Conservation (phyloP, 2,113 vertebrate species). For the Corvus hawaiiensis region DNA sequence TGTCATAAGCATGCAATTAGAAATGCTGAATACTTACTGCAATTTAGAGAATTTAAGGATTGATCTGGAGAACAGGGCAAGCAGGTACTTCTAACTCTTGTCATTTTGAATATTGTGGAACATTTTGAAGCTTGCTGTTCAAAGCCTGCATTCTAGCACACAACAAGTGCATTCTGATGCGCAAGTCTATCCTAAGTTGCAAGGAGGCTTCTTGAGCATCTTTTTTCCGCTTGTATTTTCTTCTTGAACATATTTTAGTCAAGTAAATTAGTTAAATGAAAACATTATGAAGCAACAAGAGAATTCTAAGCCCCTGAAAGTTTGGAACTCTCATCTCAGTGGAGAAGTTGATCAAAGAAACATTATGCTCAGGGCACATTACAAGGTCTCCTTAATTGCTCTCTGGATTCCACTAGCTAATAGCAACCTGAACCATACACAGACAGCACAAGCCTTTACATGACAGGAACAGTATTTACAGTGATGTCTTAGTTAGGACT, state of each 20-base stretch:
- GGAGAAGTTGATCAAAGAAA: neutral
- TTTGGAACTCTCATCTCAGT: neutral
- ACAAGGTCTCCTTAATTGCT: neutral
- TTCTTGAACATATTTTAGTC: neutral
- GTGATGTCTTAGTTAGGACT: neutral
- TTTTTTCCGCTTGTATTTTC: neutral
- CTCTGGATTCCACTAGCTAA: neutral
- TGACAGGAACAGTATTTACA: constrained; percentile 32
- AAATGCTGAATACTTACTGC: neutral
- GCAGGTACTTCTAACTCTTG: neutral
- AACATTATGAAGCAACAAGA: neutral
- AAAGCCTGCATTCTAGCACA: neutral
- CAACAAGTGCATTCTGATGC: neutral
- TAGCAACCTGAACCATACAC: neutral
- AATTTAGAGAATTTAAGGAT: neutral
- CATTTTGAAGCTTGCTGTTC: neutral
- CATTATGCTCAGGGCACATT: neutral
- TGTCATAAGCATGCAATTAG: neutral
- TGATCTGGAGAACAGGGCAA: neutral
- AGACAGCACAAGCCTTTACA: constrained; percentile 56
- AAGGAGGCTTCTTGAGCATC: neutral
- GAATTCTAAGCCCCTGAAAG: neutral
- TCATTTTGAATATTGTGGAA: neutral
- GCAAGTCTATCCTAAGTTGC: neutral
- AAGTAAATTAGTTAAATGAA: neutral